Percentiles rank a stretch among this genome's conserved stretches.
phyloP scores from a whole-genome alignment of 2,113 vertebrate species.

The Pelobates fuscus region DNA sequence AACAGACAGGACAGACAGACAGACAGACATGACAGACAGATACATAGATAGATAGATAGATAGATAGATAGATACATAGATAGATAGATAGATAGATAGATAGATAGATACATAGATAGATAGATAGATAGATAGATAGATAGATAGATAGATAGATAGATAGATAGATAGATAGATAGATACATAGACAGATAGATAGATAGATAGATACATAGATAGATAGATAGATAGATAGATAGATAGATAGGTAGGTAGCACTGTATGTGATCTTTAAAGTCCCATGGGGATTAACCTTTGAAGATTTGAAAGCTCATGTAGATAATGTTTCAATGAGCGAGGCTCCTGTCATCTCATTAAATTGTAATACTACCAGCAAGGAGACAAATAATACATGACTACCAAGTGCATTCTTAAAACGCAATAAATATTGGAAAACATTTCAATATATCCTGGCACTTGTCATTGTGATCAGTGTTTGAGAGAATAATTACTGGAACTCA shows the following conservation, averaged over 20 bases:
- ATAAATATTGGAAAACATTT: conserved; percentile 4
- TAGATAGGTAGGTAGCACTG: background rate
- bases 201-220: background rate
- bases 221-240: background rate
- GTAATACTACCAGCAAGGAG: background rate
- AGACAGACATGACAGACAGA: too few relatives aligned
- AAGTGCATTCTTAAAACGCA: background rate
- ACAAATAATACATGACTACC: background rate
- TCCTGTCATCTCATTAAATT: background rate
- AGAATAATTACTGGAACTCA: background rate
- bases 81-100: background rate
- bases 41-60: too few relatives aligned
- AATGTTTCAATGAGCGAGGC: background rate
- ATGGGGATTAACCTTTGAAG: background rate
- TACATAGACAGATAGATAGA: background rate
- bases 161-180: background rate
- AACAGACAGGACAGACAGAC: too few relatives aligned
- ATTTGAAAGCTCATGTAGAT: background rate
- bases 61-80: too few relatives aligned
- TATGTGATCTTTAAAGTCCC: background rate
- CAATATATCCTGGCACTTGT: background rate
- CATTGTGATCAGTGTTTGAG: background rate
- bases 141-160: background rate
- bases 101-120: background rate
- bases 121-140: too few relatives aligned